Conservation (phyloP, 2,113 vertebrate genomes). For the Varanus salvator region DNA sequence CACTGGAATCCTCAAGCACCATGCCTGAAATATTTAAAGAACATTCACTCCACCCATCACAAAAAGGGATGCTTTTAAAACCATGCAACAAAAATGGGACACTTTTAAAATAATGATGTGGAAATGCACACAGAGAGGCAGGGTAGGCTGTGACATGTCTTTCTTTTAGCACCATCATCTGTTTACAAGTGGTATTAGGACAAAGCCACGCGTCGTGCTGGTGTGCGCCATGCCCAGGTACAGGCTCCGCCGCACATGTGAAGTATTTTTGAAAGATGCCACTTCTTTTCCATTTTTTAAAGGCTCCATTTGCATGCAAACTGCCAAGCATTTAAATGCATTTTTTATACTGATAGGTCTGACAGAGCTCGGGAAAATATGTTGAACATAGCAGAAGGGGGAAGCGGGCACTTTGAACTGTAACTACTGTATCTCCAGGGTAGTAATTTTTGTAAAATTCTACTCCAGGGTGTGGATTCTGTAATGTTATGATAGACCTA, state of each 20-base stretch:
- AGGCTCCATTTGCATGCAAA: constrained; percentile 30
- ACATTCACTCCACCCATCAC: too few species aligned
- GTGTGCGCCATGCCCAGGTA: too few species aligned
- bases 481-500: constrained; percentile 39
- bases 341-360: constrained; percentile 1
- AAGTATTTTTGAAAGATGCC: neutral
- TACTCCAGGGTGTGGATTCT: constrained; percentile 40
- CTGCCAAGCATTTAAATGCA: neutral
- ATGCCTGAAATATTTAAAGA: neutral
- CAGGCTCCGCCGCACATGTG: neutral
- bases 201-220: too few species aligned
- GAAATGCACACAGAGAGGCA: too few species aligned
- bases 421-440: constrained; percentile 44
- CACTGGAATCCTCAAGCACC: too few species aligned
- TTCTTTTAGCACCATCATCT: too few species aligned
- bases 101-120: too few species aligned
- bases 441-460: constrained; percentile 46
- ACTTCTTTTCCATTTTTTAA: constrained; percentile 15
- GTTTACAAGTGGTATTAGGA: neutral
- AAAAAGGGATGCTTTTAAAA: too few species aligned
- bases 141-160: too few species aligned
- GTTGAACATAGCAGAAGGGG: neutral
- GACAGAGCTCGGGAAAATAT: constrained; percentile 33
- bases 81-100: too few species aligned
- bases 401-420: constrained; percentile 57